A percentile compares a stretch with the other conserved stretches of the same genome.
These are phyloP conservation scores for Drosophila elegans DNA, from an alignment of 1,140 invertebrate genomes.

Conservation along the genomic window DNA sequence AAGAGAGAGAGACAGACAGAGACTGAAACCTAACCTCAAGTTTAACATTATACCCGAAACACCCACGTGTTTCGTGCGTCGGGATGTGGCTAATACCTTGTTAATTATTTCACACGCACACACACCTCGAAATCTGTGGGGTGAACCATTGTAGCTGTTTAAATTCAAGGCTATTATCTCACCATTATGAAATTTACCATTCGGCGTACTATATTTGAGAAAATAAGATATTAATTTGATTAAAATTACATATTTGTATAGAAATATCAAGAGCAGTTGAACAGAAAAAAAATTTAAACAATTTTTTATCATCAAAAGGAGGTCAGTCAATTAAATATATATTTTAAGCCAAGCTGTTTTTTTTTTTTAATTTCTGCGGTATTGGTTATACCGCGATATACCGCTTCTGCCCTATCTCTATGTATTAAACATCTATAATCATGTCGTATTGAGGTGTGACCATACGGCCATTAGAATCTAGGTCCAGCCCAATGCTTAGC, in stretches of 20 bases:
- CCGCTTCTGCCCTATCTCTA: too few species aligned
- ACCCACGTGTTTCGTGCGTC: constrained; percentile 3
- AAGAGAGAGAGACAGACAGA: background rate
- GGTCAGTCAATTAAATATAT: too few species aligned
- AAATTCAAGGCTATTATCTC: background rate
- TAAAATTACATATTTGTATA: too few species aligned
- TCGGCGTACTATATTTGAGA: background rate
- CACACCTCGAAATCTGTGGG: constrained; percentile 4
- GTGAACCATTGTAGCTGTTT: constrained; percentile 3
- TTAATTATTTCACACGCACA: constrained; percentile 42
- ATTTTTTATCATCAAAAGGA: too few species aligned
- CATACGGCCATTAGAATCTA: background rate
- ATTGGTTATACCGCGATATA: too few species aligned
- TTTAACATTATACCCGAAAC: constrained; percentile 22
- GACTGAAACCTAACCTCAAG: constrained; percentile 18
- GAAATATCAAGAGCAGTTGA: too few species aligned
- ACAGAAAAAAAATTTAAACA: too few species aligned
- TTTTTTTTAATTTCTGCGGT: too few species aligned
- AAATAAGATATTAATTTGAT: background rate
- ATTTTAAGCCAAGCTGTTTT: too few species aligned
- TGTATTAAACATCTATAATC: background rate
- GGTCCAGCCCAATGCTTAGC: constrained; percentile 26
- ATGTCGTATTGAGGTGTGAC: background rate
- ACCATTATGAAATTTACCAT: background rate
- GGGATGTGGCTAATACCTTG: constrained; percentile 44